Evolutionary conservation across 1,140 invertebrate species (phyloP), one percentile per base, ranked within the genome.

Genomic region (Drosophila ogumai): DNA sequence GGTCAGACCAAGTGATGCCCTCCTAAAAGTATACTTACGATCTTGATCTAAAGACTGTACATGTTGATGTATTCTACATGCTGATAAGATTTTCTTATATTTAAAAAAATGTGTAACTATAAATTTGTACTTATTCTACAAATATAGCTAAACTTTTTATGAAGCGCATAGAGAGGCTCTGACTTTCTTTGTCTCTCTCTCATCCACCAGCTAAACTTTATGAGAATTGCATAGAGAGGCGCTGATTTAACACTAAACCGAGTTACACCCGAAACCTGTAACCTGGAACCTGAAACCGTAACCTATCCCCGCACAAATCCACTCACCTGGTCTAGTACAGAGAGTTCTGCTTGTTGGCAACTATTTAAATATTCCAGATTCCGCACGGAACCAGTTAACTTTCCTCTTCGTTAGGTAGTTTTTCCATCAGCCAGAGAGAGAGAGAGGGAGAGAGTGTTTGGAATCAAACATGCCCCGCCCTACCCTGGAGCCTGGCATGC

Each of bases 341-440:
- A 61, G 19, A 32, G 40, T 31, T 65, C 17, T 28, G 46, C 66
- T 17, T 66, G 31, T 50, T 69, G 38, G 28, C 61, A 66, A 67
- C 61, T 67, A 52, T 64, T 69, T 69, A 36, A 69, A 68, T 67
- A 69, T 67, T 69, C 49, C 66, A 36, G 66, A 67, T 69, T 67
- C 66, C 66, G 13, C 28, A 67, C 31, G 38, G 63, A 32, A 69
- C 66, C 38, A 67, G 61, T 69, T 69, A 69, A 67, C 66, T 69
- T 67, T 66, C 63, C 66, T 69, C 61, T 52, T 69, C 66, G 66
- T 69, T 69, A 47, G 46, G 46, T 47, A 47, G 46, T 28, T 47
- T 13, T 10, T 13, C 32, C 46, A 32, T 25, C 34, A 22, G 10
- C 12, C 52, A 6, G 9, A n/a, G 25, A 32, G 31, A 4, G 3